Evolutionary conservation across 2,888 invertebrate genomes (phyloP).

Genomic region (Oxyteleia sp.): DNA sequence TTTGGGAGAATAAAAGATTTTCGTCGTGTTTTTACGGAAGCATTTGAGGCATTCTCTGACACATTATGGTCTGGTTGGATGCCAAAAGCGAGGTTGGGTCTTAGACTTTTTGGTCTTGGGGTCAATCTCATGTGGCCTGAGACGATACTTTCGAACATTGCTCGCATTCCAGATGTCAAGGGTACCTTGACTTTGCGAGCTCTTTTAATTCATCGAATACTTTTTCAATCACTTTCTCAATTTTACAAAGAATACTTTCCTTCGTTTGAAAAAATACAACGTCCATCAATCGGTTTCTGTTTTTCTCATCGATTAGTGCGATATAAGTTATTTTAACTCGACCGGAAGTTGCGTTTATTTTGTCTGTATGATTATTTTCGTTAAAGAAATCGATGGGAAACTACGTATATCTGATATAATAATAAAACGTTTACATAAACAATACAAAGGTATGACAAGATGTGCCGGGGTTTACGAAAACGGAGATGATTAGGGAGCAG

Average conservation of each 20-base stretch:
- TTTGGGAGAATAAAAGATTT: too few relatives aligned
- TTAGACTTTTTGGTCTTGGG: slow-evolving; percentile 42
- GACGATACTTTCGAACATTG: slow-evolving; percentile 38
- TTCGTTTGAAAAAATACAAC: too few relatives aligned
- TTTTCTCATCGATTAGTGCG: too few relatives aligned
- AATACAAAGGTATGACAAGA: slow-evolving; percentile 60
- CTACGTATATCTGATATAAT: not conserved
- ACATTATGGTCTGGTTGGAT: slow-evolving; percentile 46
- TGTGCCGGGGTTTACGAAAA: slow-evolving; percentile 67
- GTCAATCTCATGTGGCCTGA: slow-evolving; percentile 54
- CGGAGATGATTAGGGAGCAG: slow-evolving; percentile 73
- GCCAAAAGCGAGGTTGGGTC: slow-evolving; percentile 47
- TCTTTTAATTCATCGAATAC: slow-evolving; percentile 3
- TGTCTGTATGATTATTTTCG: not conserved
- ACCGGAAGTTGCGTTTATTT: slow-evolving; percentile 32
- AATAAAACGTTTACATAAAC: slow-evolving; percentile 24
- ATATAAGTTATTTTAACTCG: not conserved
- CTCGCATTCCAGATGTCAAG: slow-evolving; percentile 66
- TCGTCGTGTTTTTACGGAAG: too few relatives aligned
- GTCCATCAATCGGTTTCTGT: too few relatives aligned
- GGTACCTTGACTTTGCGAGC: slow-evolving; percentile 55
- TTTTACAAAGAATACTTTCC: too few relatives aligned
- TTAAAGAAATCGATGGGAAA: not conserved
- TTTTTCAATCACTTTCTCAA: too few relatives aligned
- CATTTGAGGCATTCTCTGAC: too few relatives aligned